phyloP scores from a whole-genome alignment of 2,113 vertebrate genomes.

The Amazona guildingii region DNA sequence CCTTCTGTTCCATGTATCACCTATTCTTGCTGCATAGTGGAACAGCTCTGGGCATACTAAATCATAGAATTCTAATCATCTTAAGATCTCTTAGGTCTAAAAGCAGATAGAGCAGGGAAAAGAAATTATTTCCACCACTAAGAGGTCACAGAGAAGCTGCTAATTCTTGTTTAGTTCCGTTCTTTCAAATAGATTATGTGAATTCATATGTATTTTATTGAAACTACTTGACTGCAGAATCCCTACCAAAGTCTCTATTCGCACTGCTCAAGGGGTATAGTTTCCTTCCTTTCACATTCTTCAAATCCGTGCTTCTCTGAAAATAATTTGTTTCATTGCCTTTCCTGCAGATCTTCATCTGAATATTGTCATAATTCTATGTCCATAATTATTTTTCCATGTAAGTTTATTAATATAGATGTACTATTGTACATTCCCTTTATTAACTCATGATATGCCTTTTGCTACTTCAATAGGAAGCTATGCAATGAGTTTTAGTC shows the following conservation, averaged over 20 bases:
- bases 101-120: neutral
- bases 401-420: neutral
- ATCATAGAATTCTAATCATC: neutral
- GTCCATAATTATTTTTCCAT: neutral
- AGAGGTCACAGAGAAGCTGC: neutral
- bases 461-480: neutral
- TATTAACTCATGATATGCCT: neutral
- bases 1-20: neutral
- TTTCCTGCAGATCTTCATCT: neutral
- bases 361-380: neutral
- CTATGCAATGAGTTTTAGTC: neutral
- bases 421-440: neutral
- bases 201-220: neutral
- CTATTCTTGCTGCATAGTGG: neutral
- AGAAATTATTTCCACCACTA: neutral
- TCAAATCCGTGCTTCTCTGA: neutral
- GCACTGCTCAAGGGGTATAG: neutral
- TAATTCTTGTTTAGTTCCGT: neutral
- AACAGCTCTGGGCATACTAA: neutral
- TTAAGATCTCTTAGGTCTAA: neutral
- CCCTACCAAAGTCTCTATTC: neutral
- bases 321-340: neutral
- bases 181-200: neutral
- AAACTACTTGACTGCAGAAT: neutral
- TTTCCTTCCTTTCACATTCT: neutral